Evolutionary conservation across 2,888 invertebrate genomes (phyloP).

Genomic region (Diabrotica balteata): DNA sequence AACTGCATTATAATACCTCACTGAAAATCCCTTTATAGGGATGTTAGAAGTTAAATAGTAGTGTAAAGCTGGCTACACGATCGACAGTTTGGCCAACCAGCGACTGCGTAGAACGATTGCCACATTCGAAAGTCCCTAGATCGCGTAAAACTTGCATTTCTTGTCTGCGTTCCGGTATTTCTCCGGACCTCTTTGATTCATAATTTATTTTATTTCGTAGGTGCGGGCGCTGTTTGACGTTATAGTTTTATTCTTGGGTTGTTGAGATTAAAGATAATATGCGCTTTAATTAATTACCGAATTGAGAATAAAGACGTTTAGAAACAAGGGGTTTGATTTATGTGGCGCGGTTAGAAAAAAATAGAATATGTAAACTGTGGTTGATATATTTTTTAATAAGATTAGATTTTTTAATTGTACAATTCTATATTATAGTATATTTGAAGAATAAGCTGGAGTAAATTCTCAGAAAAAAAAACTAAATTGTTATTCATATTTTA

Average conservation of each 20-base stretch:
- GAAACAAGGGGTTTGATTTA: too few relatives aligned
- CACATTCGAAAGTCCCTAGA: conserved; percentile 36
- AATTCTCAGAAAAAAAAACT: too few relatives aligned
- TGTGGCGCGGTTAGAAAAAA: too few relatives aligned
- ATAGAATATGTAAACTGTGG: too few relatives aligned
- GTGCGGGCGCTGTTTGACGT: too few relatives aligned
- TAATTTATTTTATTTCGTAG: background rate
- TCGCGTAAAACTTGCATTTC: conserved; percentile 33
- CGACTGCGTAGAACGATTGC: conserved; percentile 36
- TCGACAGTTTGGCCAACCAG: conserved; percentile 37
- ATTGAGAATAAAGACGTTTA: too few relatives aligned
- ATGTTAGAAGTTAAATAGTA: conserved; percentile 6
- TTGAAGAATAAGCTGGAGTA: too few relatives aligned
- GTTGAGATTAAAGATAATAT: background rate
- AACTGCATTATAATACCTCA: background rate
- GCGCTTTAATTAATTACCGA: background rate
- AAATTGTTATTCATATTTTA: too few relatives aligned
- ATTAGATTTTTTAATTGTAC: too few relatives aligned
- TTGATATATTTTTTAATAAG: too few relatives aligned
- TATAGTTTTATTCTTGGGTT: too few relatives aligned
- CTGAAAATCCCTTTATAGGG: background rate
- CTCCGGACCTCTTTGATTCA: conserved; percentile 4
- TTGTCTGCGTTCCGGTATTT: conserved; percentile 20
- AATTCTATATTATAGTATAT: too few relatives aligned
- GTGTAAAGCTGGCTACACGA: conserved; percentile 32